Conservation (phyloP, 2,888 invertebrate species). For the Timema podura region DNA sequence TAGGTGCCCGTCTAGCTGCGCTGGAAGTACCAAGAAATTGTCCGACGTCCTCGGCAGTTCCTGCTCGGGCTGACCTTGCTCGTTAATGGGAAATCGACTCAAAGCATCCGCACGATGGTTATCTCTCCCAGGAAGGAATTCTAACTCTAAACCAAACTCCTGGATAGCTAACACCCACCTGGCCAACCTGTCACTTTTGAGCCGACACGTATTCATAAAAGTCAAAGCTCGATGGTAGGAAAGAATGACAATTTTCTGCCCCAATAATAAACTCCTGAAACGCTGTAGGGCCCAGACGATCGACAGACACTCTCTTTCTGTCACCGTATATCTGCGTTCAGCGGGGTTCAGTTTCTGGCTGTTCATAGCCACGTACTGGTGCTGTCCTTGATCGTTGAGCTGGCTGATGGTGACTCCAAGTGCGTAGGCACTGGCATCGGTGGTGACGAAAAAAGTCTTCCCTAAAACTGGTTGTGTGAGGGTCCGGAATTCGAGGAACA, state of each 20-base stretch:
- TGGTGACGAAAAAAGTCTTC: conserved; percentile 23
- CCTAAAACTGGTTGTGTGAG: conserved; percentile 31
- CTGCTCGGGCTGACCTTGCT: neutral
- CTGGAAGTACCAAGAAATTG: no score
- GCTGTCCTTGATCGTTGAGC: neutral
- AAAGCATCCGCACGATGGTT: neutral
- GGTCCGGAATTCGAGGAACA: conserved; percentile 13
- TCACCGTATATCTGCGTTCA: neutral
- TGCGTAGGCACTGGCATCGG: conserved; percentile 32
- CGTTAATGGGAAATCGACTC: neutral
- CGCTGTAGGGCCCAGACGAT: neutral
- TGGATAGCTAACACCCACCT: conserved; percentile 2
- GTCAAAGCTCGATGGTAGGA: neutral
- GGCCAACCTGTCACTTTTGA: neutral
- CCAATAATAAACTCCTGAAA: neutral
- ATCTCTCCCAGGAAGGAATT: neutral
- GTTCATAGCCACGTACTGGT: neutral
- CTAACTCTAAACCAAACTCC: neutral
- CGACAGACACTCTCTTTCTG: neutral
- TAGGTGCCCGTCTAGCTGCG: no score
- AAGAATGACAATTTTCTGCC: neutral
- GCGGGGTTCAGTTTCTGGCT: neutral
- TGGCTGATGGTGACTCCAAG: conserved; percentile 28
- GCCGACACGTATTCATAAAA: neutral
- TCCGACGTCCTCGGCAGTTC: neutral